phyloP scores from a whole-genome alignment of 23 tunicate species.

The Aplidium turbinatum region DNA sequence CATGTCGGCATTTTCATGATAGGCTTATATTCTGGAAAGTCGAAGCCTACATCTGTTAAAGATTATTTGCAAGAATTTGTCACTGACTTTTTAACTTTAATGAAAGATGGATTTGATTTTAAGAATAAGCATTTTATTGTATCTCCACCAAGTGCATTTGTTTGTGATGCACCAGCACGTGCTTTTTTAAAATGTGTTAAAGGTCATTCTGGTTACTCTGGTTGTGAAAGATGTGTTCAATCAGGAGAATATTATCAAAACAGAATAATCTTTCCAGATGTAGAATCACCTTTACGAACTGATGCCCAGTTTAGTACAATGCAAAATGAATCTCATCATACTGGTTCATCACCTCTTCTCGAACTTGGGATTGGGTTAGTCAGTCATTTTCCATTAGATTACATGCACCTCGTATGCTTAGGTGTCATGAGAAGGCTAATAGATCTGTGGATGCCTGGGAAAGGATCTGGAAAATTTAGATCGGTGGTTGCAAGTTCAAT shows the following conservation, averaged over 20 bases:
- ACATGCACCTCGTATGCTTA: conserved; percentile 48
- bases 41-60: neutral
- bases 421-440: conserved; percentile 40
- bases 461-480: neutral
- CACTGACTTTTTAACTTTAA: too few relatives aligned
- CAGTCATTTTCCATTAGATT: conserved; percentile 7
- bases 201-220: conserved; percentile 15
- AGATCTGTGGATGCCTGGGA: conserved; percentile 22
- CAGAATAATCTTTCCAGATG: conserved; percentile 28
- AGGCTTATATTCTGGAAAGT: conserved; percentile 13
- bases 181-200: conserved; percentile 9
- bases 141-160: neutral
- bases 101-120: neutral
- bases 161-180: conserved; percentile 41
- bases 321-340: conserved; percentile 19
- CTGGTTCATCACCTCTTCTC: neutral
- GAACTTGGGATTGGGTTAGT: neutral
- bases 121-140: neutral
- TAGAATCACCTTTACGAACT: conserved; percentile 18
- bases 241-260: conserved; percentile 1
- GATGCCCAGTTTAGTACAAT: neutral
- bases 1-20: neutral
- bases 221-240: conserved; percentile 25
- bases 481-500: neutral
- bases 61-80: neutral